These are phyloP conservation scores for Strigops habroptila DNA, from an alignment of 2,113 vertebrate species.

Conservation along the genomic window DNA sequence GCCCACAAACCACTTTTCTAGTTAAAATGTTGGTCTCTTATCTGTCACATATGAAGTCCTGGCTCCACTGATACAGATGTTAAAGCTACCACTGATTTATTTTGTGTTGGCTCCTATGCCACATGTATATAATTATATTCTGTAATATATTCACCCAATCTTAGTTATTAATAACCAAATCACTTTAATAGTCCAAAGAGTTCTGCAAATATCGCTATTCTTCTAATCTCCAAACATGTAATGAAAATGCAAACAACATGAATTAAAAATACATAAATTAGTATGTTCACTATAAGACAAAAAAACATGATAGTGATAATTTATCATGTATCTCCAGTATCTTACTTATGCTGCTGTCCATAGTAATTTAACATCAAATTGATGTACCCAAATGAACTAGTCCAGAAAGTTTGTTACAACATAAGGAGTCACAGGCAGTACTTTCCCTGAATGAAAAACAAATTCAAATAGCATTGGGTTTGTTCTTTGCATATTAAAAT, in stretches of 20 bases:
- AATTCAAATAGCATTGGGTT: not conserved
- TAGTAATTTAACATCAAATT: not conserved
- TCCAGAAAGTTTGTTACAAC: conserved; percentile 23
- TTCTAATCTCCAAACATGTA: not conserved
- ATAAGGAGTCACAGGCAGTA: conserved; percentile 4
- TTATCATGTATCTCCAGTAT: not conserved
- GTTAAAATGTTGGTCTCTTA: not conserved
- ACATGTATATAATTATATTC: not conserved
- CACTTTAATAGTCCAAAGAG: not conserved
- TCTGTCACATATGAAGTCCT: not conserved
- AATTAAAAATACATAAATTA: not conserved
- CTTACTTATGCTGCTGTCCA: conserved; percentile 6
- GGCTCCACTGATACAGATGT: not conserved
- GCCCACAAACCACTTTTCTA: not conserved
- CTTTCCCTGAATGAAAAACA: not conserved
- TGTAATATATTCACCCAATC: not conserved
- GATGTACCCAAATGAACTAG: not conserved
- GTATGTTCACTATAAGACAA: not conserved
- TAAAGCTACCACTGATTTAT: not conserved
- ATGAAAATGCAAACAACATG: not conserved
- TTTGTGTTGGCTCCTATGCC: not conserved
- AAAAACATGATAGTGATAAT: not conserved
- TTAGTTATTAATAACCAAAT: not conserved
- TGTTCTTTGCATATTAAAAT: not conserved
- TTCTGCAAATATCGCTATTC: not conserved